Conservation (phyloP, 2,888 invertebrate species). For the Rhogogaster chlorosoma region DNA sequence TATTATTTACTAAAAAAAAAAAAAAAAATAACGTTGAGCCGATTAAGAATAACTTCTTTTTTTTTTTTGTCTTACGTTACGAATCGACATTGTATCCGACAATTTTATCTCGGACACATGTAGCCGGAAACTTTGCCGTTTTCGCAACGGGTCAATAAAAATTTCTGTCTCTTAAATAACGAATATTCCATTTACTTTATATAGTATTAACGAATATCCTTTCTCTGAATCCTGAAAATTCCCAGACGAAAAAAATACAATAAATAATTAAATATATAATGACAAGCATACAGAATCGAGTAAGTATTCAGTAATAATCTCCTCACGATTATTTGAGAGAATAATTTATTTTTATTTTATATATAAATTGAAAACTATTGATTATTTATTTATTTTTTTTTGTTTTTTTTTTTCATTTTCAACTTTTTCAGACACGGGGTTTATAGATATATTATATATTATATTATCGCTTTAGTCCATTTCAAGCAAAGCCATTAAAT, state of each 20-base stretch:
- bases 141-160: slow-evolving; percentile 27
- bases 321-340: not conserved
- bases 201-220: not conserved
- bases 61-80: not conserved
- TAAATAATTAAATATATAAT: not conserved
- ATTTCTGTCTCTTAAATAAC: not conserved
- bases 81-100: slow-evolving; percentile 23
- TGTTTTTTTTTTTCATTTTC: not conserved
- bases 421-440: not conserved
- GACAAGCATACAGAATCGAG: not conserved
- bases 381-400: not conserved
- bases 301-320: not conserved
- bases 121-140: slow-evolving; percentile 17
- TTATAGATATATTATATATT: not conserved
- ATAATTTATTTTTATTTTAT: slow-evolving; percentile 19
- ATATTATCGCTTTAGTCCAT: not conserved
- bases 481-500: not conserved
- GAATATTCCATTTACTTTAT: not conserved
- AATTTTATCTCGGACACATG: slow-evolving; percentile 22
- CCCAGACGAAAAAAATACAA: not conserved
- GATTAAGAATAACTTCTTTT: not conserved
- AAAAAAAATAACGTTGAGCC: not conserved
- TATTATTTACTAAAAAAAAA: slow-evolving; percentile 31
- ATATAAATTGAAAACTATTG: not conserved
- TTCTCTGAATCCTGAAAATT: not conserved